Conservation (phyloP, 2,797 vertebrate genomes). For the Adelosebastes latens region DNA sequence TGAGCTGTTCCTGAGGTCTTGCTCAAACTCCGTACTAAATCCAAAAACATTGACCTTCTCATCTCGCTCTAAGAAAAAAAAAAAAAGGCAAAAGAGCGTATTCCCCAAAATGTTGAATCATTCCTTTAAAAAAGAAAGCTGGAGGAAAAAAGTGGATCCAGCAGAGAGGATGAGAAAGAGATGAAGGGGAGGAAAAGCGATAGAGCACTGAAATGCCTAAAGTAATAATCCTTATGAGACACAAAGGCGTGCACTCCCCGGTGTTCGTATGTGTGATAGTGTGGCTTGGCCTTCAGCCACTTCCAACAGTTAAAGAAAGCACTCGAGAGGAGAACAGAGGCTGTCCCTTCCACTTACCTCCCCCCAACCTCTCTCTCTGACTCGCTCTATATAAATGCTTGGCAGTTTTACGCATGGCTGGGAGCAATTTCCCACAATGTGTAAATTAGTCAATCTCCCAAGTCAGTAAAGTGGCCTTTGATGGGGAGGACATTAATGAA, state of each 20-base stretch:
- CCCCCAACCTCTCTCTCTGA: constrained; percentile 75
- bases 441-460: constrained; percentile 97
- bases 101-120: constrained; percentile 11
- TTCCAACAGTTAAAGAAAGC: constrained; percentile 75
- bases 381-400: constrained; percentile 85
- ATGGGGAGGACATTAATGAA: constrained; percentile 94
- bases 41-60: constrained; percentile 2
- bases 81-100: background rate
- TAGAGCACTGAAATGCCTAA: constrained; percentile 46
- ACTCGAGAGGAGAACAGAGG: constrained; percentile 70
- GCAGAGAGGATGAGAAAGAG: constrained; percentile 10
- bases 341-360: constrained; percentile 69
- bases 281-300: constrained; percentile 77
- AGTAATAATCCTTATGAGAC: constrained; percentile 68
- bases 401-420: constrained; percentile 90
- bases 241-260: constrained; percentile 59
- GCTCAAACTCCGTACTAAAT: background rate
- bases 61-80: background rate
- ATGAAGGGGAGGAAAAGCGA: constrained; percentile 21
- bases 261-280: constrained; percentile 71
- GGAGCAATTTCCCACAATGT: constrained; percentile 98
- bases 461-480: constrained; percentile 95
- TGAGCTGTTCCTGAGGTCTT: background rate
- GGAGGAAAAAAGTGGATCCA: background rate
- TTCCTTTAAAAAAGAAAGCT: constrained; percentile 13